A percentile compares a stretch with the other conserved stretches of the same genome.
Evolutionary conservation across 2,113 vertebrate genomes (phyloP).

Genomic region (Vidua chalybeata): DNA sequence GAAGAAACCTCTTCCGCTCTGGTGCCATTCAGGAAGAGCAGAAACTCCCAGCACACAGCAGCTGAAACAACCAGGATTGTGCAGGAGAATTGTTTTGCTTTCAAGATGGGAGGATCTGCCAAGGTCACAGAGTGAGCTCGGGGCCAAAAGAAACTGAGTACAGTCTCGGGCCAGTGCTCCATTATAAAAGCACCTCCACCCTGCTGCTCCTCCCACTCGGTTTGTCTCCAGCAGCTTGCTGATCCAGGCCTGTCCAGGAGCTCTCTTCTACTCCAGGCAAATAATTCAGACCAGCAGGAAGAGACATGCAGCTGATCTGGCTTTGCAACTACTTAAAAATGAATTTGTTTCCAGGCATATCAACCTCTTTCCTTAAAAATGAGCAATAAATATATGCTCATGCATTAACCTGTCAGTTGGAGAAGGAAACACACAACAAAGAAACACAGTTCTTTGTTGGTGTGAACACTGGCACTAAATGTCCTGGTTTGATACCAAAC

Average conservation of each 20-base stretch:
- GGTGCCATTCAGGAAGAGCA: not conserved
- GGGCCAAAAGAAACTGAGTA: not conserved
- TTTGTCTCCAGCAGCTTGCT: not conserved
- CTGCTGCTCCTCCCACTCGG: not conserved
- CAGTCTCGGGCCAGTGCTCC: not conserved
- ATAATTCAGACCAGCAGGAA: not conserved
- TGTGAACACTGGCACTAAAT: not conserved
- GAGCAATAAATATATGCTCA: not conserved
- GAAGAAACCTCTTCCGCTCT: not conserved
- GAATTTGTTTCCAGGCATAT: not conserved
- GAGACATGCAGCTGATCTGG: not conserved
- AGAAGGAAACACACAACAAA: not conserved
- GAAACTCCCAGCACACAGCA: not conserved
- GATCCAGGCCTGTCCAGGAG: not conserved
- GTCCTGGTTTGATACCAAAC: not conserved
- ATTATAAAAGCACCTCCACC: not conserved
- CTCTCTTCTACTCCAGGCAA: not conserved
- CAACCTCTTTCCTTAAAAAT: not conserved
- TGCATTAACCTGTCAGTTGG: not conserved
- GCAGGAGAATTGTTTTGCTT: not conserved
- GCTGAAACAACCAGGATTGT: not conserved
- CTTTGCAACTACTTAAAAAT: not conserved
- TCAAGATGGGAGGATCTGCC: not conserved
- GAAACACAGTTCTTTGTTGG: not conserved
- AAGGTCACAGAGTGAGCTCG: not conserved